Evolutionary conservation across 2,888 invertebrate species (phyloP).

Genomic region (Galeruca laticollis): DNA sequence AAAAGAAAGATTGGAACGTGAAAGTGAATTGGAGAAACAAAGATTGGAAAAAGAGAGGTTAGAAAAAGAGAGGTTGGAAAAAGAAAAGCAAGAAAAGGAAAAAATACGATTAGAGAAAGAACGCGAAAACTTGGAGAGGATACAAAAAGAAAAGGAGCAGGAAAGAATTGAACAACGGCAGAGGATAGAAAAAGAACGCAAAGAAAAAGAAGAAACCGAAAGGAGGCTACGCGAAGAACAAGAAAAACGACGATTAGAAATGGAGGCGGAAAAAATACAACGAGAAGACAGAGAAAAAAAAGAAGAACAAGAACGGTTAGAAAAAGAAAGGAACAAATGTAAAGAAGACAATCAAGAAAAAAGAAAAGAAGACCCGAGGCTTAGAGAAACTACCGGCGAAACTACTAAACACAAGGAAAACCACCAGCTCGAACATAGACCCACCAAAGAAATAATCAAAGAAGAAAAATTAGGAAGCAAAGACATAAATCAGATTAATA

Average conservation of each 20-base stretch:
- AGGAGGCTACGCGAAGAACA: constrained; percentile 59
- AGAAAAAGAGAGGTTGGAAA: constrained; percentile 64
- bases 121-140: constrained; percentile 59
- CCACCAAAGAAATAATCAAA: constrained; percentile 66
- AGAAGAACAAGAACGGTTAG: constrained; percentile 58
- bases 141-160: constrained; percentile 66
- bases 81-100: constrained; percentile 63
- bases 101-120: constrained; percentile 59
- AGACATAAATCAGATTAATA: constrained; percentile 50
- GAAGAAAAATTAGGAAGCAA: constrained; percentile 56
- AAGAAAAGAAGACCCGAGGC: constrained; percentile 68
- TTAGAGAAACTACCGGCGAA: constrained; percentile 70
- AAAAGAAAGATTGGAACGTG: constrained; percentile 62
- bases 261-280: constrained; percentile 54
- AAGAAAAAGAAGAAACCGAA: constrained; percentile 55
- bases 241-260: constrained; percentile 54
- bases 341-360: constrained; percentile 65
- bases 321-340: constrained; percentile 61
- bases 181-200: constrained; percentile 54
- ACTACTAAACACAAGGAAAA: constrained; percentile 59
- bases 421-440: constrained; percentile 62
- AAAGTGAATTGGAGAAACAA: constrained; percentile 57
- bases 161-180: constrained; percentile 61
- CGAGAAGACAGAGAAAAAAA: constrained; percentile 58
- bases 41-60: constrained; percentile 64